Evolutionary conservation across 1,140 invertebrate species (phyloP).

Genomic region (Drosophila nebulosa): DNA sequence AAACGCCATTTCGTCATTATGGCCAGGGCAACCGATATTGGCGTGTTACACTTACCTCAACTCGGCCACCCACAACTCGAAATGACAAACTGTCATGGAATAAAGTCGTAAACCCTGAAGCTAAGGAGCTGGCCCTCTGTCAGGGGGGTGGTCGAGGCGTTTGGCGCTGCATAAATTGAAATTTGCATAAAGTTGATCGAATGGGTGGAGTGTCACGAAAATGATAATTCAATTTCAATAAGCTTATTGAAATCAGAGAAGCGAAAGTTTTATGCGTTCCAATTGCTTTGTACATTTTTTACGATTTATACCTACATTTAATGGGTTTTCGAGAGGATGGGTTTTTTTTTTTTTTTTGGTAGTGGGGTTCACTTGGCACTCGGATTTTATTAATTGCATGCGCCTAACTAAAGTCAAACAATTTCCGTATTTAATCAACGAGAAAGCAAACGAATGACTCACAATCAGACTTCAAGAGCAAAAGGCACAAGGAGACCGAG

Average conservation of each 20-base stretch:
- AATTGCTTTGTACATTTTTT: conserved; percentile 30
- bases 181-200: conserved; percentile 57
- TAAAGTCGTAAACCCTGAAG: conserved; percentile 66
- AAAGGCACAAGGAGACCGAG: conserved; percentile 23
- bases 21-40: conserved; percentile 30
- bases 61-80: conserved; percentile 16
- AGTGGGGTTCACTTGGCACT: no score
- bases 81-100: conserved; percentile 75
- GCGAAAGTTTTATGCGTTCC: conserved; percentile 12
- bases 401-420: conserved; percentile 66
- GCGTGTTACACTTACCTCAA: conserved; percentile 57
- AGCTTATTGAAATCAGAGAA: conserved; percentile 27
- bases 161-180: conserved; percentile 56
- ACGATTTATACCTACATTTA: conserved; percentile 24
- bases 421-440: conserved; percentile 73
- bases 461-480: conserved; percentile 23
- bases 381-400: conserved; percentile 75
- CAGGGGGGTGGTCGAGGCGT: not conserved
- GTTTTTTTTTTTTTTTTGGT: not conserved
- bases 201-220: conserved; percentile 9
- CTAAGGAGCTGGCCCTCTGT: conserved; percentile 20
- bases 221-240: conserved; percentile 68
- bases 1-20: conserved; percentile 76
- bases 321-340: conserved; percentile 9
- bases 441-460: conserved; percentile 65